phyloP scores from a whole-genome alignment of 2,888 invertebrate species.

The Ectemnius continuus region DNA sequence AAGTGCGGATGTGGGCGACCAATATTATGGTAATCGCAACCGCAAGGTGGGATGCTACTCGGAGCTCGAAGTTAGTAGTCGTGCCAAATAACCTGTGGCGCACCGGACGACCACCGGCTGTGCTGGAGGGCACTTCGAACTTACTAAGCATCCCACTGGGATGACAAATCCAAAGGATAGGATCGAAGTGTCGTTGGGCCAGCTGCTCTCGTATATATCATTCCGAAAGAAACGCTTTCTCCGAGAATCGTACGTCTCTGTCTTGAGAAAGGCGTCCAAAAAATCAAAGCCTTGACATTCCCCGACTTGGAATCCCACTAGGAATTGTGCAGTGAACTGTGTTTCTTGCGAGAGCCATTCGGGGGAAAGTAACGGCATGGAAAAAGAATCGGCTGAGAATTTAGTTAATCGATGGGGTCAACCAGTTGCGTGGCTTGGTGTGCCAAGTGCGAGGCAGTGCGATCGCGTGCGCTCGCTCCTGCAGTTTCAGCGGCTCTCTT shows the following conservation, averaged over 20 bases:
- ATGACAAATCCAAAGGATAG: constrained; percentile 1
- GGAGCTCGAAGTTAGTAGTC: neutral
- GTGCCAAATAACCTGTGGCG: constrained; percentile 5
- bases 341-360: no score
- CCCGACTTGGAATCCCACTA: no score
- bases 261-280: neutral
- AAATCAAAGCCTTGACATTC: neutral
- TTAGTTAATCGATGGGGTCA: constrained; percentile 63
- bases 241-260: neutral
- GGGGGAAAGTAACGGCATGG: neutral
- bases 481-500: constrained; percentile 53
- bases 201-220: neutral
- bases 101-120: neutral
- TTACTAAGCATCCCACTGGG: neutral
- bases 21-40: neutral
- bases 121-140: neutral
- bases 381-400: neutral
- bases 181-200: neutral
- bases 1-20: no score
- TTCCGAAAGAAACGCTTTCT: neutral
- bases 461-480: constrained; percentile 23
- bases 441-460: constrained; percentile 60
- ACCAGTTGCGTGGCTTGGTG: constrained; percentile 63
- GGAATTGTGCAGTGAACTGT: no score
- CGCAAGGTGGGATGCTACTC: neutral